Conservation (phyloP, 2,113 vertebrate genomes). For the Oncorhynchus gorbuscha region DNA sequence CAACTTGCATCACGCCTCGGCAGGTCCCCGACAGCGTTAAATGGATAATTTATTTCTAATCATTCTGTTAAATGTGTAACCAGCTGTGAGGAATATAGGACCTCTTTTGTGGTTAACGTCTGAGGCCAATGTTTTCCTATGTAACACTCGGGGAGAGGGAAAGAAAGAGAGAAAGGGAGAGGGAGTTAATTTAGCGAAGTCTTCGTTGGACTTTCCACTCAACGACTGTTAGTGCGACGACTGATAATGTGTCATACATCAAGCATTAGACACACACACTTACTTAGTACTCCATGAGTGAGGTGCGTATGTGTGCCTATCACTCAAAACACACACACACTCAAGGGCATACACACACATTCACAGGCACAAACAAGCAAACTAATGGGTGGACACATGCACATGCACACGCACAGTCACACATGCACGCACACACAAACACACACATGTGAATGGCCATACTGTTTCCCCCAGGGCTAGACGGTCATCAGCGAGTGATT, state of each 20-base stretch:
- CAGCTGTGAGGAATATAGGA: constrained; percentile 29
- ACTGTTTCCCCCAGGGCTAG: constrained; percentile 19
- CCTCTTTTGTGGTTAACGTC: constrained; percentile 39
- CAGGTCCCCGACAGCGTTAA: constrained; percentile 39
- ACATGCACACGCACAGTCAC: no score
- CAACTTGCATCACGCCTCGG: constrained; percentile 38
- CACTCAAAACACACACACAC: not conserved
- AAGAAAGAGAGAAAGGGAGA: no score
- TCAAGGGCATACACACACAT: not conserved
- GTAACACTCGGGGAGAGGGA: not conserved
- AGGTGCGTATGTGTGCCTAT: no score
- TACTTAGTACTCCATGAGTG: no score
- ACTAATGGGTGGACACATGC: not conserved
- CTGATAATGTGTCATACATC: constrained; percentile 25
- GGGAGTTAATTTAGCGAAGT: constrained; percentile 35
- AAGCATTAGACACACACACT: not conserved
- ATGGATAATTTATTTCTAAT: constrained; percentile 52
- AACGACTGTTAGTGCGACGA: constrained; percentile 21
- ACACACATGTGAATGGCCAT: constrained; percentile 21
- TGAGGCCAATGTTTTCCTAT: constrained; percentile 32
- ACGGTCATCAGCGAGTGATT: constrained; percentile 17
- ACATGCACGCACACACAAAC: not conserved
- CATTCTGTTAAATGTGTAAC: constrained; percentile 46
- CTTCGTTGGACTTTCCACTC: constrained; percentile 38
- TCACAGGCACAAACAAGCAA: not conserved